Evolutionary conservation across 2,113 vertebrate species (phyloP), one percentile per base, ranked within the genome.

Genomic region (Petrocephalus zakoni): DNA sequence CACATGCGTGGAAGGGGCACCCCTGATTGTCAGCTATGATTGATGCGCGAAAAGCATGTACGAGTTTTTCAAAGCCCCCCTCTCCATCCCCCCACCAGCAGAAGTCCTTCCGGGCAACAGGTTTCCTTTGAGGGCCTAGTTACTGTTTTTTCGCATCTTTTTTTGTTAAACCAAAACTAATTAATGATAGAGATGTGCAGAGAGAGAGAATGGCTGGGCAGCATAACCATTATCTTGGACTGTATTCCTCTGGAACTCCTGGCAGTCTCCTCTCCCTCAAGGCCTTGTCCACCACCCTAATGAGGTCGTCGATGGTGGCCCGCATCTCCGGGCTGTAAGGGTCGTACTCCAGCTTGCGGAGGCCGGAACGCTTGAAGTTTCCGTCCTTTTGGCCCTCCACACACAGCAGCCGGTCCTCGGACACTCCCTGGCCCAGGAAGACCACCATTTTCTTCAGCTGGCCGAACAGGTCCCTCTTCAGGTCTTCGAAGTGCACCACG

Each of bases 401-500:
- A 0, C 98, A 99, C 5, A 99, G 94, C 83, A 99, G 95, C 90
- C 97, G 93, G 94, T 99, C 97, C 90, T 99, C 95, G 0, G 95
- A 92, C 87, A 96, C 93, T 0, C 92, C 13, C 88, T 95, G 92
- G 5, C 97, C 97, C 75, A 99, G 94, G 78, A 98, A 96, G 19
- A 93, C 88, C 0, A 97, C 96, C 95, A 99, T 97, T 37, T 96
- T 90, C 88, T 95, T 96, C 85, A 99, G 95, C 94, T 98, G 97
- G 1, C 89, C 90, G 0, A 97, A 95, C 0, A 99, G 96, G 89
- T 97, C 95, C 78, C 49, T 93, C 75, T 97, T 98, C 42, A 99
- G 96, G 89, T 98, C 97, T 93, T 99, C 98, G 0, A 98, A 99
- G 87, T 99, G 97, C 6, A 99, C 96, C 92, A 99, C 97, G 90